phyloP scores from a whole-genome alignment of 2,113 vertebrate species.

The Piprites chloris region DNA sequence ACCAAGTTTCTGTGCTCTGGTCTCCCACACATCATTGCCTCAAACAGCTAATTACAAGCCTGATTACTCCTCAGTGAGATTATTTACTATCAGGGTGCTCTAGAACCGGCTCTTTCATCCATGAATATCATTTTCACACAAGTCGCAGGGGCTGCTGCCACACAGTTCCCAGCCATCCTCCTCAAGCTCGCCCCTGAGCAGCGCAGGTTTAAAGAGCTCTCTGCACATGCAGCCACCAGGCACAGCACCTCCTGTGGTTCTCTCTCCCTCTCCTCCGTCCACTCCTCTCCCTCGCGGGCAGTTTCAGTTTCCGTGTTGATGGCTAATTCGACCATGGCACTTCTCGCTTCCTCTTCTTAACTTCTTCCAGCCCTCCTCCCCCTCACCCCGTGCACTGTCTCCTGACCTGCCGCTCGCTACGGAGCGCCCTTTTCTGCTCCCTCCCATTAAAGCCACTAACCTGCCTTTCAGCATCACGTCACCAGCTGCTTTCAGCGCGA shows the following conservation, averaged over 20 bases:
- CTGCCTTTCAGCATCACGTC: not conserved
- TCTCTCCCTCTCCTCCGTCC: constrained; percentile 9
- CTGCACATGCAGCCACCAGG: not conserved
- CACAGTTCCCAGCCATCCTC: not conserved
- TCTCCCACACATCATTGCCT: not conserved
- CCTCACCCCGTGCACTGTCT: not conserved
- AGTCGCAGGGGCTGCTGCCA: not conserved
- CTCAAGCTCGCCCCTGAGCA: not conserved
- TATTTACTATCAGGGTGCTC: not conserved
- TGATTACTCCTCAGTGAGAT: not conserved
- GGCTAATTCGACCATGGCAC: not conserved
- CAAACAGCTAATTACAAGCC: not conserved
- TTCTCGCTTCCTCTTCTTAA: constrained; percentile 38
- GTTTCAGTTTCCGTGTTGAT: constrained; percentile 53
- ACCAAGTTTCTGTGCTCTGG: not conserved
- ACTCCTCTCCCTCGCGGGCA: not conserved
- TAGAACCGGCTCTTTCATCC: not conserved
- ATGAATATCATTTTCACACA: not conserved
- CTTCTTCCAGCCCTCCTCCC: constrained; percentile 11
- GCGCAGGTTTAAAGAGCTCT: not conserved
- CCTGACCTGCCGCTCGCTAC: not conserved
- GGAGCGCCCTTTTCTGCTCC: not conserved
- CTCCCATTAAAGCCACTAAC: not conserved
- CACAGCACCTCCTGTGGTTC: not conserved
- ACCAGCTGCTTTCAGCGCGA: not conserved